A percentile compares a stretch with the other conserved stretches of the same genome.
Evolutionary conservation across 2,113 vertebrate species (phyloP).

Genomic region (Halcyon malimbica): DNA sequence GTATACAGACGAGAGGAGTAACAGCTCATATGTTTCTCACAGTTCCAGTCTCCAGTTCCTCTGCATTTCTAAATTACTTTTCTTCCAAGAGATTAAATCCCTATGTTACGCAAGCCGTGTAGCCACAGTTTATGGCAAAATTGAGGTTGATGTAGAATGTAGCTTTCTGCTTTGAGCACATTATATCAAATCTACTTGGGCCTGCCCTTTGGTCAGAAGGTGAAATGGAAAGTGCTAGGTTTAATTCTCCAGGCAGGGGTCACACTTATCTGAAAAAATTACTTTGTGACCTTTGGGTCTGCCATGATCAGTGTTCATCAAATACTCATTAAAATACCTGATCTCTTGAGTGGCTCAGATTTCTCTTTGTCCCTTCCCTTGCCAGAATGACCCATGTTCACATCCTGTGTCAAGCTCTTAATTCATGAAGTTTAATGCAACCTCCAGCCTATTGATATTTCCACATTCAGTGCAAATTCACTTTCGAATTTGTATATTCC

Average conservation of each 20-base stretch:
- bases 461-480: not conserved
- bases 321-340: not conserved
- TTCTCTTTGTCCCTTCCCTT: not conserved
- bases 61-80: not conserved
- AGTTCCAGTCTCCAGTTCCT: not conserved
- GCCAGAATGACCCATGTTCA: not conserved
- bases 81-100: not conserved
- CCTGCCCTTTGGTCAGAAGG: not conserved
- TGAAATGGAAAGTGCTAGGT: not conserved
- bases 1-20: not conserved
- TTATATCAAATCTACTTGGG: not conserved
- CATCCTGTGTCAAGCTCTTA: not conserved
- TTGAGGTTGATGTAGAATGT: not conserved
- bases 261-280: not conserved
- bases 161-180: not conserved
- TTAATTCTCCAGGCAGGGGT: not conserved
- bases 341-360: not conserved
- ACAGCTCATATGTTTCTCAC: not conserved
- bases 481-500: no score
- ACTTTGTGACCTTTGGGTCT: not conserved
- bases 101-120: not conserved
- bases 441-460: not conserved
- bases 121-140: not conserved
- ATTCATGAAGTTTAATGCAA: not conserved
- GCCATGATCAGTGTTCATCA: not conserved